phyloP scores from a whole-genome alignment of 2,888 invertebrate genomes.

The Stegophylla sp. region DNA sequence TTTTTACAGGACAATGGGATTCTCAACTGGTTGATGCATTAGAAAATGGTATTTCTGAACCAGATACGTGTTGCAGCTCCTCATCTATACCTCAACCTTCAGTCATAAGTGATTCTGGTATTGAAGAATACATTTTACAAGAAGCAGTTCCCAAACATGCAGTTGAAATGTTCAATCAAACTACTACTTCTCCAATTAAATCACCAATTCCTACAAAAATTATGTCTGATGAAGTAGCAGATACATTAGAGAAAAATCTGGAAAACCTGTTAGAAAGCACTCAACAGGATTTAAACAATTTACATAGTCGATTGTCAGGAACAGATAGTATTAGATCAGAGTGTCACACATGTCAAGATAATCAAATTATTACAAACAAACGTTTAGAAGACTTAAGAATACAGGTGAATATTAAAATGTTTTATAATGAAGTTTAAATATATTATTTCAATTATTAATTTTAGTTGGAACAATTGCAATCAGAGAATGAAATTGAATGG shows the following conservation, averaged over 20 bases:
- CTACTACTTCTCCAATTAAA: constrained; percentile 38
- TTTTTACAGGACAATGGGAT: constrained; percentile 70
- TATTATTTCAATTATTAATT: constrained; percentile 62
- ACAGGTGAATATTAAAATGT: constrained; percentile 23
- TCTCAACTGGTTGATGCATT: constrained; percentile 67
- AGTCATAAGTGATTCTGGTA: constrained; percentile 61
- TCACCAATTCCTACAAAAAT: constrained; percentile 20
- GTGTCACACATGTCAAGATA: constrained; percentile 45
- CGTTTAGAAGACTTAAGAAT: constrained; percentile 49
- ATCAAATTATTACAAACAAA: constrained; percentile 43
- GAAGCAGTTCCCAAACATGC: constrained; percentile 70
- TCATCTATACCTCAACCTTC: constrained; percentile 63
- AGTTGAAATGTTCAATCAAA: constrained; percentile 65
- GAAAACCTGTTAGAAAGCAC: constrained; percentile 51
- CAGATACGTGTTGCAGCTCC: constrained; percentile 64
- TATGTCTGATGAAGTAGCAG: constrained; percentile 1
- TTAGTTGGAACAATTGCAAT: constrained; percentile 84
- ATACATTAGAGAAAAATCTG: constrained; percentile 43
- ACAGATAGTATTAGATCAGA: constrained; percentile 44
- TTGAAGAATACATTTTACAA: constrained; percentile 72
- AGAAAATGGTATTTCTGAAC: constrained; percentile 66
- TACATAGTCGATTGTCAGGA: constrained; percentile 42
- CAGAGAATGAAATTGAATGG: constrained; percentile 94
- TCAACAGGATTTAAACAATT: constrained; percentile 48
- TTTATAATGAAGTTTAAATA: neutral